These are phyloP conservation scores for Muscidifurax raptorellus DNA, from an alignment of 1,140 invertebrate species.

Conservation along the genomic window DNA sequence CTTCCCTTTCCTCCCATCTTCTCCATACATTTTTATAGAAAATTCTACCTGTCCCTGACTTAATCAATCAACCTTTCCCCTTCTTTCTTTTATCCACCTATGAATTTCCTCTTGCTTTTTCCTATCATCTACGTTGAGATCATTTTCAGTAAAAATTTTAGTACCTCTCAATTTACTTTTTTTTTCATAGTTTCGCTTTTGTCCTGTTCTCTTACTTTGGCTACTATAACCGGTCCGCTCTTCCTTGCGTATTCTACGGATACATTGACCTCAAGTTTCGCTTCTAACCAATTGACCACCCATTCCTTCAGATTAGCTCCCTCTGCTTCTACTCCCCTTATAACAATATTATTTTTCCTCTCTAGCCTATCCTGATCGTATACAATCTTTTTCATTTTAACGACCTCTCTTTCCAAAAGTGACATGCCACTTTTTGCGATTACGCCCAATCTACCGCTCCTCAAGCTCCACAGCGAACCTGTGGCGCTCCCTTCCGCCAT, in stretches of 20 bases:
- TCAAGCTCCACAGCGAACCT: not conserved
- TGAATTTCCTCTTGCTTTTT: slow-evolving; percentile 3
- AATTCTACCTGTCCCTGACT: no score
- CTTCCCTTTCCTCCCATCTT: not conserved
- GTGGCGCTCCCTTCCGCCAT: no score
- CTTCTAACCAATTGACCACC: no score
- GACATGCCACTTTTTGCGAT: no score
- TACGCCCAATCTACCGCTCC: no score
- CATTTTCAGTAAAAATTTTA: slow-evolving; percentile 19
- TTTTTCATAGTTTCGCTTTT: not conserved
- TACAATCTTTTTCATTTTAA: not conserved
- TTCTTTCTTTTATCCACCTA: no score
- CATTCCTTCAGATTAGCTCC: no score
- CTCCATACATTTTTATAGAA: not conserved
- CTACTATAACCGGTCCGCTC: not conserved
- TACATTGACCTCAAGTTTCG: no score
- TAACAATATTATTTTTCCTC: not conserved
- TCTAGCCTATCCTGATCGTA: not conserved
- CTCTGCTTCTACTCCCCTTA: not conserved
- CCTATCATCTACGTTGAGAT: not conserved
- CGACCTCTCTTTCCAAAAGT: not conserved
- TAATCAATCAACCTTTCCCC: no score
- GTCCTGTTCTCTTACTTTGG: not conserved
- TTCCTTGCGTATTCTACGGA: not conserved
- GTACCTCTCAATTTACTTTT: not conserved